phyloP scores from a whole-genome alignment of 2,888 invertebrate genomes.

The Carterocephalus palaemon region DNA sequence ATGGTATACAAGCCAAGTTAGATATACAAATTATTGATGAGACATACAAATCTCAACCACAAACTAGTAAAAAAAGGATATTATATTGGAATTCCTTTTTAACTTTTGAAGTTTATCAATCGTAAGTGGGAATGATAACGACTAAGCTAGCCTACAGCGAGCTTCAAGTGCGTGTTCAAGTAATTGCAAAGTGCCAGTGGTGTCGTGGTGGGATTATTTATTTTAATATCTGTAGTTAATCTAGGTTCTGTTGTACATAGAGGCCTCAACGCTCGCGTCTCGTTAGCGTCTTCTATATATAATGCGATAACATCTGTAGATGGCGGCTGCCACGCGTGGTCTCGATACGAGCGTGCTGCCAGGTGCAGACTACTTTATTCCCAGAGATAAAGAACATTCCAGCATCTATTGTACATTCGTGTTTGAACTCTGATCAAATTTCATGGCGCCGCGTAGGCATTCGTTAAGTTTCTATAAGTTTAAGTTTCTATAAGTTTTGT shows the following conservation, averaged over 20 bases:
- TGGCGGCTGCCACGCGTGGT: slow-evolving; percentile 18
- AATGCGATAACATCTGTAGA: slow-evolving; percentile 54
- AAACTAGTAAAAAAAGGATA: no score
- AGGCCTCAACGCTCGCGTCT: slow-evolving; percentile 46
- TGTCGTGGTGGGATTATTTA: slow-evolving; percentile 38
- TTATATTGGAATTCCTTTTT: no score
- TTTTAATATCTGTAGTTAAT: slow-evolving; percentile 39
- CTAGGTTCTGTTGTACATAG: slow-evolving; percentile 42
- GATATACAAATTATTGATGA: no score
- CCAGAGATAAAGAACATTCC: slow-evolving; percentile 16
- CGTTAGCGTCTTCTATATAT: slow-evolving; percentile 65
- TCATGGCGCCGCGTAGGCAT: slow-evolving; percentile 3
- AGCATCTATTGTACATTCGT: slow-evolving; percentile 13
- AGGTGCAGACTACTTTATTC: slow-evolving; percentile 13
- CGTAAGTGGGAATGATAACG: no score
- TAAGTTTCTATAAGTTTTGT: no score
- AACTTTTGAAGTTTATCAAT: no score
- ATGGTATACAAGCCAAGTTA: no score
- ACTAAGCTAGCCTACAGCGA: no score
- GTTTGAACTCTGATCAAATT: slow-evolving; percentile 17
- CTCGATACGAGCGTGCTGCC: slow-evolving; percentile 4
- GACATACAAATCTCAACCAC: no score
- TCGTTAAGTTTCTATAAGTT: no score
- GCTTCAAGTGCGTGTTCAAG: no score
- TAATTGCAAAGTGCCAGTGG: slow-evolving; percentile 24